Conservation (phyloP, 2,888 invertebrate species). For the Nomada ferruginata region DNA sequence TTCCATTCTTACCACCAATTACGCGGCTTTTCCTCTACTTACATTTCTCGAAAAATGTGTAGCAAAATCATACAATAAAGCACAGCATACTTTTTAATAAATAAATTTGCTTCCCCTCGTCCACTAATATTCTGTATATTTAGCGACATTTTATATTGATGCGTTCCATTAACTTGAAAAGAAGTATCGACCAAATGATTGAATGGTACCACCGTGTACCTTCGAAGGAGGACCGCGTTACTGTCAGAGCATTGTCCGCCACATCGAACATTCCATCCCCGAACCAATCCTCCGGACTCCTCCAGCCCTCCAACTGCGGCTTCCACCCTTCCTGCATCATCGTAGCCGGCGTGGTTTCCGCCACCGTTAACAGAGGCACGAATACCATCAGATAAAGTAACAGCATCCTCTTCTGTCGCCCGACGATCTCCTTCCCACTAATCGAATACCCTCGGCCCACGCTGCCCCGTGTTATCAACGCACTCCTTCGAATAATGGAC, state of each 20-base stretch:
- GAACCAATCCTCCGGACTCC: conserved; percentile 66
- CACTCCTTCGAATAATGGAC: no score
- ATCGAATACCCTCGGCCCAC: no score
- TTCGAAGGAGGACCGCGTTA: conserved; percentile 62
- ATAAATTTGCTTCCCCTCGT: no score
- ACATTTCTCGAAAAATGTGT: no score
- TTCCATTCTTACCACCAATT: neutral
- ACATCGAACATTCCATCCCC: conserved; percentile 70
- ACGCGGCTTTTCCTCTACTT: neutral
- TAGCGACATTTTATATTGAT: no score
- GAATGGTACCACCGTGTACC: conserved; percentile 53
- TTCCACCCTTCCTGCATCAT: conserved; percentile 38
- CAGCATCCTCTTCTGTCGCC: conserved; percentile 71
- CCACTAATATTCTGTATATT: no score
- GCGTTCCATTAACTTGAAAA: no score
- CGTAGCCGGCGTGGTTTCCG: conserved; percentile 61
- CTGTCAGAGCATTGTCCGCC: conserved; percentile 68
- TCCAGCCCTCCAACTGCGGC: conserved; percentile 35
- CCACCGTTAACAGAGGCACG: conserved; percentile 64
- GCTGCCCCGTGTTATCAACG: no score
- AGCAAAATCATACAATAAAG: neutral
- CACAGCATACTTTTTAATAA: no score
- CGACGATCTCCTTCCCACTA: conserved; percentile 7
- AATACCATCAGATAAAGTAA: conserved; percentile 69
- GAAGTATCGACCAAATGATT: no score